Evolutionary conservation across 2,113 vertebrate genomes (phyloP), one percentile per base, ranked within the genome.

Genomic region (Microcebus griseorufus): DNA sequence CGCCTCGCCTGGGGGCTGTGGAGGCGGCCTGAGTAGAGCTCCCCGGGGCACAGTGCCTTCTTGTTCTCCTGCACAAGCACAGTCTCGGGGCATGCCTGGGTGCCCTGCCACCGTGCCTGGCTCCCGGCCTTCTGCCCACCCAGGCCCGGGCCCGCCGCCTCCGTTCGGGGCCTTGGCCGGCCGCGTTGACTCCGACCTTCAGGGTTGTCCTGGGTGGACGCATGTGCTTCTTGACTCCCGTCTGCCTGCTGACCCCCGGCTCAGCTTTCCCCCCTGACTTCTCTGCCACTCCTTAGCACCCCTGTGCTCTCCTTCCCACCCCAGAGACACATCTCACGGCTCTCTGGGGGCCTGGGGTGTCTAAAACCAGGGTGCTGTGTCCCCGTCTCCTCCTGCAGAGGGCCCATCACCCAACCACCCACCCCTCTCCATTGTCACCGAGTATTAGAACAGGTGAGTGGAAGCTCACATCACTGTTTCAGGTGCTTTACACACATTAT

Each of bases 401-500:
- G 27, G n/a, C 42, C 34, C 23, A 20, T 65, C 32, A 22, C 48
- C 37, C 42, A 42, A 42, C 42, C 9, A 16, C 27, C 51, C 45
- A 4, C 5, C 51, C 69, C 37, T 48, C 69, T 53, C 37, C 48
- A 8, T 11, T 20, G 37, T 17, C 29, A 18, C 37, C 37, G 6
- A 0, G 3, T 2, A 5, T 39, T 6, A 78, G 92, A n/a, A 42
- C 10, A 22, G 76, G 27, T 0, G 0, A 58, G 42, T 13, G 60
- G 78, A 87, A 55, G 62, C 34, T 73, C n/a, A 27, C 3, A 9
- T 5, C 12, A 3, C 5, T n/a, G 22, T 3, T 90, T 72, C 65
- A 29, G 9, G 13, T 58, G 64, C 34, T 62, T 80, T 39, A 75
- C 16, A 14, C 8, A 48, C 22, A 34, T 4, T 5, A 23, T 65